Conservation (phyloP, 2,113 vertebrate species). For the Girardinichthys multiradiatus region DNA sequence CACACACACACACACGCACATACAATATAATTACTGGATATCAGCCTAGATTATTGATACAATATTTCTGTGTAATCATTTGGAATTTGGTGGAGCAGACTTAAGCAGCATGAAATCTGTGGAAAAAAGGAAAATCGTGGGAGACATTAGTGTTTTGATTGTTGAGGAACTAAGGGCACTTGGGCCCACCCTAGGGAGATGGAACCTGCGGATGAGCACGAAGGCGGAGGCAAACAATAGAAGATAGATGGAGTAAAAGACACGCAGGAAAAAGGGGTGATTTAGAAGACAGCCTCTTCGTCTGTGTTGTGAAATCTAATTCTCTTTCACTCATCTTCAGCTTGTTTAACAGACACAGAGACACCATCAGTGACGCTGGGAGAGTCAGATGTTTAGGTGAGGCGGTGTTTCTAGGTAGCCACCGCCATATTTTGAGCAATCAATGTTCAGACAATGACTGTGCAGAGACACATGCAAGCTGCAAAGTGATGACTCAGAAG, state of each 20-base stretch:
- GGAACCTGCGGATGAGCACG: conserved; percentile 23
- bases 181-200: conserved; percentile 45
- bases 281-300: conserved; percentile 1
- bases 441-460: conserved; percentile 50
- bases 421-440: conserved; percentile 18
- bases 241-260: too few relatives aligned
- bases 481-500: conserved; percentile 42
- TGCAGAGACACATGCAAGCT: conserved; percentile 38
- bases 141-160: conserved; percentile 64
- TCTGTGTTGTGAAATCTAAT: conserved; percentile 28
- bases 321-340: conserved; percentile 38
- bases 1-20: conserved; percentile 20
- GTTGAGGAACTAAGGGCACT: conserved; percentile 47
- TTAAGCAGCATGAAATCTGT: conserved; percentile 25
- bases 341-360: conserved; percentile 22
- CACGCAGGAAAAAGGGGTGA: not conserved
- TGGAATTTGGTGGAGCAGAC: conserved; percentile 22
- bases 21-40: conserved; percentile 21
- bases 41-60: conserved; percentile 34
- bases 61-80: conserved; percentile 32
- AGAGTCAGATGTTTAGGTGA: not conserved
- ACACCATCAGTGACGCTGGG: conserved; percentile 21
- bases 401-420: conserved; percentile 30
- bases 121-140: conserved; percentile 38
- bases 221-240: not conserved